These are phyloP conservation scores for Bubalus kerabau DNA, from an alignment of 2,113 vertebrate species.

Conservation along the genomic window DNA sequence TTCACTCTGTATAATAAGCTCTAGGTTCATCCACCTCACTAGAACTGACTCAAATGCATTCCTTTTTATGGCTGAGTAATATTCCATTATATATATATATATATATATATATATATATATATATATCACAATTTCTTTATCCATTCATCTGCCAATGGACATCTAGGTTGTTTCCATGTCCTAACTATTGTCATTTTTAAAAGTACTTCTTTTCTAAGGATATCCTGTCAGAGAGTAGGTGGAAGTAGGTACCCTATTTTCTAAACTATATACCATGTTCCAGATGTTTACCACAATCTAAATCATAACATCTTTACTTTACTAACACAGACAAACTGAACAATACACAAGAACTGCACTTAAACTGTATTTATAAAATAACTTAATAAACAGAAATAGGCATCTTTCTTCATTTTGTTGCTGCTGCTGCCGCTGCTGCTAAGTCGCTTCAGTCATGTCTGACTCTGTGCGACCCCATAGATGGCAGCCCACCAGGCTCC, in stretches of 20 bases:
- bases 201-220: background rate
- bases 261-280: background rate
- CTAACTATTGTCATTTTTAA: background rate
- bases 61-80: background rate
- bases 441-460: too few relatives aligned
- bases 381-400: background rate
- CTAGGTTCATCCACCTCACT: background rate
- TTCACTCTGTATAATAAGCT: background rate
- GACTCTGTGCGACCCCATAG: too few relatives aligned
- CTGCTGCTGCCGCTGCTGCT: too few relatives aligned
- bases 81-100: background rate
- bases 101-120: background rate
- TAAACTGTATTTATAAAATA: conserved; percentile 19
- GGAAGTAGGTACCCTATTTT: background rate
- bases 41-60: background rate
- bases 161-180: background rate
- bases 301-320: background rate
- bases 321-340: background rate
- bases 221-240: background rate
- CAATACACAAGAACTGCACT: background rate
- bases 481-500: too few relatives aligned
- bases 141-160: background rate
- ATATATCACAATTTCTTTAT: background rate
- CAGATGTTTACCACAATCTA: background rate
- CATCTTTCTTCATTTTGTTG: background rate